phyloP scores from a whole-genome alignment of 2,113 vertebrate species.

The Clinocottus analis region DNA sequence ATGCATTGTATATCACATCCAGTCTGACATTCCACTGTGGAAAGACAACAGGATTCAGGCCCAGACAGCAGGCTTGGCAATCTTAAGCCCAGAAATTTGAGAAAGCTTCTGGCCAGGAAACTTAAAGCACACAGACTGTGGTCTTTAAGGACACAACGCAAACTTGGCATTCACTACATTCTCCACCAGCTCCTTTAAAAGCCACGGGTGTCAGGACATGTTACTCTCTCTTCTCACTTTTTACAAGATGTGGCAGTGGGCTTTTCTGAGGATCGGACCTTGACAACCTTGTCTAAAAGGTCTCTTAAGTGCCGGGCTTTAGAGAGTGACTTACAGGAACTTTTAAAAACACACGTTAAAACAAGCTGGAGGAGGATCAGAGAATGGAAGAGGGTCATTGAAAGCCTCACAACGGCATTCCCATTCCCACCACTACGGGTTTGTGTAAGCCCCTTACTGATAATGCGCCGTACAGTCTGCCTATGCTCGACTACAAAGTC shows the following conservation, averaged over 20 bases:
- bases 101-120: conserved; percentile 42
- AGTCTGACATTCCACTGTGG: conserved; percentile 10
- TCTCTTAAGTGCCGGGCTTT: conserved; percentile 52
- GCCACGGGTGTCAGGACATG: conserved; percentile 64
- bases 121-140: conserved; percentile 47
- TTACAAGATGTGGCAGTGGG: conserved; percentile 43
- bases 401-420: conserved; percentile 41
- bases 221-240: conserved; percentile 52
- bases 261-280: conserved; percentile 33
- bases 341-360: conserved; percentile 64
- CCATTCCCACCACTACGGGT: conserved; percentile 68
- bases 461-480: conserved; percentile 63
- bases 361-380: conserved; percentile 49
- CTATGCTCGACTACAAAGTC: conserved; percentile 71
- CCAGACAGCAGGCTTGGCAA: conserved; percentile 52
- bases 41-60: conserved; percentile 24
- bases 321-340: conserved; percentile 63
- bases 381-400: conserved; percentile 38
- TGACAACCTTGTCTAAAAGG: conserved; percentile 61
- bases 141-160: conserved; percentile 35
- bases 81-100: conserved; percentile 44
- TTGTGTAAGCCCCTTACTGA: conserved; percentile 76
- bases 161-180: conserved; percentile 54
- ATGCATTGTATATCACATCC: neutral
- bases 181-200: conserved; percentile 46